Base-by-base conservation (phyloP, 2,113 vertebrate genomes). In the Spea bombifrons region DNA sequence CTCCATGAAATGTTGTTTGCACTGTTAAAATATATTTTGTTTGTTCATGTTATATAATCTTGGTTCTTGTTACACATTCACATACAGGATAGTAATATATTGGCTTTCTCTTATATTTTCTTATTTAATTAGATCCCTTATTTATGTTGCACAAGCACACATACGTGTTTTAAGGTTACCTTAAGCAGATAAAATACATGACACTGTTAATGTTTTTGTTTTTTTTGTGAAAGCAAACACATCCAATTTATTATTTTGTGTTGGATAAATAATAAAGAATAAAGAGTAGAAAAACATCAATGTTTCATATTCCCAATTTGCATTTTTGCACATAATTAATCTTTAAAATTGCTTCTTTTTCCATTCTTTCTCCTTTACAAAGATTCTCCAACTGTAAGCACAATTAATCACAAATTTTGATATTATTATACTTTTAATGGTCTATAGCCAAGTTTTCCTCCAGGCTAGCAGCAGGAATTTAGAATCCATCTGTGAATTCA, bases 391-490 rank as follows among this genome's bases (percentile, higher is more conserved):
- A 72, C 76, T 78, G 75, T 61, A 69, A 72, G 65, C 44, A 78
- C 67, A 71, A 78, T 78, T 78, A 78, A 78, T 71, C 69, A 78
- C 69, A 66, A 68, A 52, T 72, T 78, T 78, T 71, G 68, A 71
- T 78, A 66, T 63, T 72, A 78, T 71, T 71, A 71, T 70, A 78
- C 13, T 71, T 78, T 49, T 78, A 71, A 78, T 64, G 68, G 67
- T 78, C 47, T 64, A 65, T 59, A 64, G 59, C 59, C 67, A 78
- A 64, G 68, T 59, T 71, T 59, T 71, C 76, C 68, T 71, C 68
- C 16, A 59, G 76, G 76, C 76, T 53, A 71, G 55, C 76, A 78
- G 59, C 70, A 78, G 57, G 76, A 64, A 48, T 50, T 65, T 43
- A 55, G 16, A 72, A 65, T 71, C 68, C 68, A 65, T 72, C 76